These are phyloP conservation scores for Ptilodon capucinus DNA, from an alignment of 2,888 invertebrate genomes.

Conservation along the genomic window DNA sequence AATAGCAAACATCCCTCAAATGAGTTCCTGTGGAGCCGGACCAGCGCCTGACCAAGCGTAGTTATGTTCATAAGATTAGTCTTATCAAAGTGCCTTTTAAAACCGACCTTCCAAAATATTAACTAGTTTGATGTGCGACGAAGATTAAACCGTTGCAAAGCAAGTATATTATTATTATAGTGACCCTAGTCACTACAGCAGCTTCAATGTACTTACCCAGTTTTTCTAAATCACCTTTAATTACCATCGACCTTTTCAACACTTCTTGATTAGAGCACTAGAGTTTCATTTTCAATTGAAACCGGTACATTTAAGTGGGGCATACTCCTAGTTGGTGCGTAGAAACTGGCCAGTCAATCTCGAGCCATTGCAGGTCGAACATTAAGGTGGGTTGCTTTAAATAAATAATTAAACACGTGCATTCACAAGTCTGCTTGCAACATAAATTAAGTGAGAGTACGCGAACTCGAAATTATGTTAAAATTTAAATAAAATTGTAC, in stretches of 20 bases:
- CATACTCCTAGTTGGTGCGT: conserved; percentile 16
- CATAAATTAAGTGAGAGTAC: conserved; percentile 23
- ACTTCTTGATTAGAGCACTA: not conserved
- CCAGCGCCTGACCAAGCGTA: too few species aligned
- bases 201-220: too few species aligned
- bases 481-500: too few species aligned
- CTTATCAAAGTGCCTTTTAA: too few species aligned
- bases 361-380: conserved; percentile 18
- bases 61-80: too few species aligned
- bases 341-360: conserved; percentile 21
- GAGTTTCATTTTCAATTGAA: conserved; percentile 13
- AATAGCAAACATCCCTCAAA: too few species aligned
- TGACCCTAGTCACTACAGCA: too few species aligned
- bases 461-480: not conserved
- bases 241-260: not conserved
- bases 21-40: too few species aligned
- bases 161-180: too few species aligned
- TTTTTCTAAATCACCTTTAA: not conserved
- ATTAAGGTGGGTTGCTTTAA: conserved; percentile 23
- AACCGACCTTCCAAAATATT: too few species aligned
- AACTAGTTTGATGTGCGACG: too few species aligned
- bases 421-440: conserved; percentile 14
- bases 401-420: conserved; percentile 41
- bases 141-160: too few species aligned
- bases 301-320: conserved; percentile 26